Conservation (phyloP, 1,140 invertebrate genomes). For the Penaeus indicus region DNA sequence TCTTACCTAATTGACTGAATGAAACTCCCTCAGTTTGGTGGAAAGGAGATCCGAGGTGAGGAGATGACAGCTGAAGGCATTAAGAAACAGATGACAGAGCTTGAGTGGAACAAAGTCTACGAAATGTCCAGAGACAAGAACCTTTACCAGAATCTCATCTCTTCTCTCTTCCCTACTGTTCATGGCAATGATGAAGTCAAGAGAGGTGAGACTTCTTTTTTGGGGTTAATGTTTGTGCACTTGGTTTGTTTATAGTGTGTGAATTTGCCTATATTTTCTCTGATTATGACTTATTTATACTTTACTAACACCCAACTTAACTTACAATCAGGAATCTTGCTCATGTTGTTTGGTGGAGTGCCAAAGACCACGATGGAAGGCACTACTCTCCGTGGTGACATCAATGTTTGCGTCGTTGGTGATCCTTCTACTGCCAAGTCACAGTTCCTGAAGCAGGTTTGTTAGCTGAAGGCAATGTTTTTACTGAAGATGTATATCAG, state of each 20-base stretch:
- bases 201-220: slow-evolving; percentile 74
- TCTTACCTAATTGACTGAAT: not conserved
- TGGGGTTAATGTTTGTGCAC: no score
- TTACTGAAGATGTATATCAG: not conserved
- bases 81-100: slow-evolving; percentile 93
- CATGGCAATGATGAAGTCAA: slow-evolving; percentile 99
- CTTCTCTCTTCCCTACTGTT: slow-evolving; percentile 95
- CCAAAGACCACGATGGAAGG: slow-evolving; percentile 94
- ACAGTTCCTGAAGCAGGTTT: slow-evolving; percentile 91
- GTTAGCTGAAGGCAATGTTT: not conserved
- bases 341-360: slow-evolving; percentile 99
- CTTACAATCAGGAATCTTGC: slow-evolving; percentile 77
- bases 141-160: slow-evolving; percentile 92
- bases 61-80: slow-evolving; percentile 91
- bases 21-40: slow-evolving; percentile 72
- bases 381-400: slow-evolving; percentile 89
- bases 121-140: slow-evolving; percentile 96
- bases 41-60: slow-evolving; percentile 74
- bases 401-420: slow-evolving; percentile 98
- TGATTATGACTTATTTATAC: not conserved
- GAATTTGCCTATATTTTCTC: not conserved
- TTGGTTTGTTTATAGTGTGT: no score
- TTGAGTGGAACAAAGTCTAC: slow-evolving; percentile 96
- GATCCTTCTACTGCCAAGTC: slow-evolving; percentile 99
- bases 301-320: slow-evolving; percentile 5